Percentiles rank a stretch among this genome's conserved stretches.
These are phyloP conservation scores for Temnothorax rugatulus DNA, from an alignment of 2,888 invertebrate species.

Conservation along the genomic window DNA sequence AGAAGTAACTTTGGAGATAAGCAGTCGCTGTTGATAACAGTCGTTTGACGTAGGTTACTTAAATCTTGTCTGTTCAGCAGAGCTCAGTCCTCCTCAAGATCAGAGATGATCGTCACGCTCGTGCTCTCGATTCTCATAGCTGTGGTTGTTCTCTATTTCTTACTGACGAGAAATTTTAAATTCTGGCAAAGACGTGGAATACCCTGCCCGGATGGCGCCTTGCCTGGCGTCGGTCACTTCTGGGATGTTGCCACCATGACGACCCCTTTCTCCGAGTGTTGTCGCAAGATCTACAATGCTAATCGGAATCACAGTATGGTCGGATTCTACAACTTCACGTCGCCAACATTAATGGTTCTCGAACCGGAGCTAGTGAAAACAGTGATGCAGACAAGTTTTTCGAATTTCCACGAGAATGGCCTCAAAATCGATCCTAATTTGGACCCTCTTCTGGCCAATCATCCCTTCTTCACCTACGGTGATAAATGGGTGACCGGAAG, in stretches of 20 bases:
- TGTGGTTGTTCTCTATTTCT: constrained; percentile 16
- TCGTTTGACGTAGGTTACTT: background rate
- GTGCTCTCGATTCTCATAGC: background rate
- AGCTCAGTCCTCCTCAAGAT: background rate
- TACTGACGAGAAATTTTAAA: constrained; percentile 1
- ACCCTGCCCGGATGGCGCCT: constrained; percentile 42
- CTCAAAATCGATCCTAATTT: constrained; percentile 54
- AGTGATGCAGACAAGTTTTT: constrained; percentile 76
- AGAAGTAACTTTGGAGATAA: too few relatives aligned
- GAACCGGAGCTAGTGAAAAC: constrained; percentile 79
- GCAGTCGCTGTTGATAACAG: too few relatives aligned
- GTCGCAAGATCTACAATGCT: constrained; percentile 27
- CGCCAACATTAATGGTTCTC: constrained; percentile 73
- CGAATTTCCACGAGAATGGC: constrained; percentile 76
- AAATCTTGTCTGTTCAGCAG: background rate
- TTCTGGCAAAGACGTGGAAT: constrained; percentile 69
- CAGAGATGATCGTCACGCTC: constrained; percentile 14
- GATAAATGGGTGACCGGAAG: constrained; percentile 73
- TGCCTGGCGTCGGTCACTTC: constrained; percentile 67
- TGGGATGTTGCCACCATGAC: constrained; percentile 15
- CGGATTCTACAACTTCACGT: constrained; percentile 54
- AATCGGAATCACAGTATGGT: constrained; percentile 52
- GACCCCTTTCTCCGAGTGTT: constrained; percentile 2
- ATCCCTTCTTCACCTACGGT: constrained; percentile 79
- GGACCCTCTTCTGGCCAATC: constrained; percentile 76